Conservation (phyloP, 2,888 invertebrate species). For the Adelphocoris suturalis region DNA sequence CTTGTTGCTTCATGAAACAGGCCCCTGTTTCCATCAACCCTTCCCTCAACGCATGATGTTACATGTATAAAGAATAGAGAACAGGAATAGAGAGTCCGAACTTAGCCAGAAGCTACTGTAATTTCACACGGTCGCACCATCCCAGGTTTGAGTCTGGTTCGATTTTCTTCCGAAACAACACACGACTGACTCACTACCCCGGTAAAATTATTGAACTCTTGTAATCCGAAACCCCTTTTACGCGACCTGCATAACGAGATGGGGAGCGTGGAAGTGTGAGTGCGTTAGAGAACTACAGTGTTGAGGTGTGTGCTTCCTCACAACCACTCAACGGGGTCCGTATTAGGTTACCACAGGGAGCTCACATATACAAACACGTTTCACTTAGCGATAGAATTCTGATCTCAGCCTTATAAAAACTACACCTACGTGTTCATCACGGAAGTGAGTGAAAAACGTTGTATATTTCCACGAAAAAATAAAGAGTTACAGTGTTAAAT, state of each 20-base stretch:
- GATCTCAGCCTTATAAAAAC: too few species aligned
- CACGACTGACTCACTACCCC: neutral
- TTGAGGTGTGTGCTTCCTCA: neutral
- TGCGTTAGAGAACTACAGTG: neutral
- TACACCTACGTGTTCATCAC: too few species aligned
- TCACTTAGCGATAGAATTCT: too few species aligned
- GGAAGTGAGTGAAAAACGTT: too few species aligned
- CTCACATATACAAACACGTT: neutral
- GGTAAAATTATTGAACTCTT: neutral
- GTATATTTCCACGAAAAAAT: too few species aligned
- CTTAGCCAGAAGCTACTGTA: neutral
- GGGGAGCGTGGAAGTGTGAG: neutral
- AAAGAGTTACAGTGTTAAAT: too few species aligned
- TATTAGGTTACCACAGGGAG: neutral
- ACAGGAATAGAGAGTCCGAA: too few species aligned
- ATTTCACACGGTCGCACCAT: slow-evolving; percentile 9
- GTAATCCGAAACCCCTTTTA: neutral
- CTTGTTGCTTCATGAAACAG: too few species aligned
- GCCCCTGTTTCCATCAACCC: too few species aligned
- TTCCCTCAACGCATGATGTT: too few species aligned
- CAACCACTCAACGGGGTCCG: neutral
- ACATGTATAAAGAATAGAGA: too few species aligned
- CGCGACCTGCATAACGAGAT: neutral
- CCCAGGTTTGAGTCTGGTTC: neutral
- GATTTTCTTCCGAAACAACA: neutral